phyloP scores from a whole-genome alignment of 2,113 vertebrate genomes.

The Caranx melampygus region DNA sequence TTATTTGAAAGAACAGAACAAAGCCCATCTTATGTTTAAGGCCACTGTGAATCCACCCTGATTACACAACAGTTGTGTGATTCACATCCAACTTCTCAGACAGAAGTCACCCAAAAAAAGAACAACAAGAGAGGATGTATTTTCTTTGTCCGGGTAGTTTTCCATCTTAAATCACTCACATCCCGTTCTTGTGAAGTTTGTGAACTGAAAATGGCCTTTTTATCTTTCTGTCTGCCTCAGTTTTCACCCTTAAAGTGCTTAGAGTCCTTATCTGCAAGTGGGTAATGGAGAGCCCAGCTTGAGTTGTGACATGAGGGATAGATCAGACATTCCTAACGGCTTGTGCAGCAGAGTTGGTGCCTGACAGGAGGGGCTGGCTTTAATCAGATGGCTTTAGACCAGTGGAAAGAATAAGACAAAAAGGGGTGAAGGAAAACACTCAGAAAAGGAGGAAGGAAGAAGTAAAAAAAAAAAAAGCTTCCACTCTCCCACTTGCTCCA shows the following conservation, averaged over 20 bases:
- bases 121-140: neutral
- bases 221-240: constrained; percentile 64
- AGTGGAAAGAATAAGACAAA: constrained; percentile 62
- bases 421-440: constrained; percentile 54
- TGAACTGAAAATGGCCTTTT: constrained; percentile 42
- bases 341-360: constrained; percentile 71
- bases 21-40: neutral
- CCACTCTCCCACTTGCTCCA: constrained; percentile 49
- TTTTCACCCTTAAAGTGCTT: constrained; percentile 65
- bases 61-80: neutral
- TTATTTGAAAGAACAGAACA: neutral
- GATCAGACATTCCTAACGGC: constrained; percentile 74
- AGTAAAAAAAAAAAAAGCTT: constrained; percentile 30
- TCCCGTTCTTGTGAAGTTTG: constrained; percentile 17
- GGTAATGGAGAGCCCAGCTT: constrained; percentile 72
- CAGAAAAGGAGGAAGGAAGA: constrained; percentile 50
- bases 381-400: constrained; percentile 73
- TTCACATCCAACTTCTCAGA: neutral
- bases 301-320: constrained; percentile 73
- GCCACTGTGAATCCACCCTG: neutral
- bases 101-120: neutral
- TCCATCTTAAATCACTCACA: constrained; percentile 37
- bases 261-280: constrained; percentile 70
- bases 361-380: constrained; percentile 77
- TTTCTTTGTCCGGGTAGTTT: constrained; percentile 28